Evolutionary conservation across 2,888 invertebrate genomes (phyloP).

Genomic region (Cantharis lateralis): DNA sequence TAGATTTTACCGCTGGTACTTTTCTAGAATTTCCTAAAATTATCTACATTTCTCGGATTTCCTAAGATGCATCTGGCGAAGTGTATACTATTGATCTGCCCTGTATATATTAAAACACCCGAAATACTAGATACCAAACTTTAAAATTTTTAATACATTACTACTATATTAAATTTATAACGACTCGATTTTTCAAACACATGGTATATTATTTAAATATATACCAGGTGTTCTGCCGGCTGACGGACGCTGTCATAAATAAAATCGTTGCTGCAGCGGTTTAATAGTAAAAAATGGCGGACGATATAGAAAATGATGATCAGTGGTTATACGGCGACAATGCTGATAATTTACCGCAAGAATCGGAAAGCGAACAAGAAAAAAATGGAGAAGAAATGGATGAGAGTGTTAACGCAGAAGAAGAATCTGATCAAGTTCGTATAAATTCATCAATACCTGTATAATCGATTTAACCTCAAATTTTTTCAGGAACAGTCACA

Average conservation of each 20-base stretch:
- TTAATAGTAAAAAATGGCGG: constrained; percentile 61
- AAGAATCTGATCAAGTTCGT: not conserved
- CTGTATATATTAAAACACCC: no score
- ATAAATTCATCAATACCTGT: not conserved
- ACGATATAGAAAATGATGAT: constrained; percentile 78
- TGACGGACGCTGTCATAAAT: not conserved
- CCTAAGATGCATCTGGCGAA: no score
- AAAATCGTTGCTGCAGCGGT: not conserved
- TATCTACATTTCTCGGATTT: no score
- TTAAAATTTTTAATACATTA: no score
- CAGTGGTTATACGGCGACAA: constrained; percentile 88
- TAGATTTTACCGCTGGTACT: no score
- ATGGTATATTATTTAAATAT: not conserved
- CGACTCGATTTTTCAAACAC: not conserved
- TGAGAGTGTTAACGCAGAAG: constrained; percentile 45
- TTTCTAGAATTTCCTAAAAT: no score
- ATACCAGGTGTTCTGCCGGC: not conserved
- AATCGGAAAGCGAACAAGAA: constrained; percentile 15
- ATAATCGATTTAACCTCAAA: constrained; percentile 40
- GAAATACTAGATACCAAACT: no score
- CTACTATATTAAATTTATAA: no score
- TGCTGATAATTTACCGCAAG: constrained; percentile 60
- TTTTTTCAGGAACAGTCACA: not conserved
- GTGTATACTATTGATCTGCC: no score
- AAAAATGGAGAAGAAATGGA: constrained; percentile 45